A percentile compares a stretch with the other conserved stretches of the same genome.
Conservation (phyloP, 2,888 invertebrate genomes). For the Erpobdella octoculata region DNA sequence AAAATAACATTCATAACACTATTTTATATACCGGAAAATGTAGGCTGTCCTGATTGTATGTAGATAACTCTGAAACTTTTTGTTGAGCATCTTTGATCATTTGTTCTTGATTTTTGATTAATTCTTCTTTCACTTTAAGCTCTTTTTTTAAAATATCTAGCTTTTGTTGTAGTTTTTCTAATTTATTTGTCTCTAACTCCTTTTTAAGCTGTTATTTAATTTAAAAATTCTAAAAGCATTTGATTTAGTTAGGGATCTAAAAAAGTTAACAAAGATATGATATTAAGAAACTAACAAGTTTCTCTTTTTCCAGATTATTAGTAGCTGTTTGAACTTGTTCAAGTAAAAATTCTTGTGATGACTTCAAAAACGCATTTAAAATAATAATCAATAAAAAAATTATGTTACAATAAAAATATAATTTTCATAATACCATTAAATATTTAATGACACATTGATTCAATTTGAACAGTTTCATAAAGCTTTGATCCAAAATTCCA, state of each 20-base stretch:
- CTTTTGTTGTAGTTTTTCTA: background rate
- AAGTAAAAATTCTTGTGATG: background rate
- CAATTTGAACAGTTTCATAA: conserved; percentile 9
- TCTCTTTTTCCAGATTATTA: background rate
- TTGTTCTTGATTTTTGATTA: too few species aligned
- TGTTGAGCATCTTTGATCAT: too few species aligned
- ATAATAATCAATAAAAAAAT: background rate
- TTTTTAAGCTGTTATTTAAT: conserved; percentile 1
- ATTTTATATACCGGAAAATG: background rate
- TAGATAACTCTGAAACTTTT: too few species aligned
- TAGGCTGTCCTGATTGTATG: background rate
- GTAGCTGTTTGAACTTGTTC: background rate
- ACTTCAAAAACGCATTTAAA: background rate
- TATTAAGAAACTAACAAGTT: too few species aligned
- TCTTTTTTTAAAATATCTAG: background rate
- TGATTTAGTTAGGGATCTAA: too few species aligned
- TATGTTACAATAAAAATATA: background rate
- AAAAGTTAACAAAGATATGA: too few species aligned
- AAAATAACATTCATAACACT: too few species aligned
- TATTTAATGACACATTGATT: conserved; percentile 3
- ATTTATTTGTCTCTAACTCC: background rate
- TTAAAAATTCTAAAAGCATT: too few species aligned
- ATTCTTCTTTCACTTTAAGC: conserved; percentile 12
- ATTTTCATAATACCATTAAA: background rate
- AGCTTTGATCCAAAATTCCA: background rate